Conservation (phyloP, 2,113 vertebrate genomes). For the Ovibos moschatus region DNA sequence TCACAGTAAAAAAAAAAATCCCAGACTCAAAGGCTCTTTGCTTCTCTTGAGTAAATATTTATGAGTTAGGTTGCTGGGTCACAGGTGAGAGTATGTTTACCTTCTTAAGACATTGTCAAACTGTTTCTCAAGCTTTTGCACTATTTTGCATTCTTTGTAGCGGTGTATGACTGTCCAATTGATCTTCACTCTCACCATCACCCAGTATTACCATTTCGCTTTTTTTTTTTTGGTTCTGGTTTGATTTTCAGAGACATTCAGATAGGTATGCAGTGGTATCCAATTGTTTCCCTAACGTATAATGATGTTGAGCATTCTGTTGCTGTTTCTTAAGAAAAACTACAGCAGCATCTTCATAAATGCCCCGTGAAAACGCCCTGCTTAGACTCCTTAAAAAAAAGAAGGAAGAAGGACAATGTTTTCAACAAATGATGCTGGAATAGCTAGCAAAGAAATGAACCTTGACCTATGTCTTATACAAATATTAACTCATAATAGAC, state of each 20-base stretch:
- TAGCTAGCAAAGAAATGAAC: not conserved
- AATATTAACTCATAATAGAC: not conserved
- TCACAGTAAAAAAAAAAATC: not conserved
- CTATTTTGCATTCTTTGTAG: not conserved
- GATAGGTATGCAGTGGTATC: too few relatives aligned
- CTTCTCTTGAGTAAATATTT: not conserved
- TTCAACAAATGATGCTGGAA: not conserved
- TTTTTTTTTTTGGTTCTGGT: not conserved
- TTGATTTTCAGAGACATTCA: not conserved
- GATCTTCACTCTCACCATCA: not conserved
- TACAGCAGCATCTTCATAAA: not conserved
- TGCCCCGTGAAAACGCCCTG: not conserved
- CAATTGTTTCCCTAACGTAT: not conserved
- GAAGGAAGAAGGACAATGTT: not conserved
- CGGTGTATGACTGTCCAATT: not conserved
- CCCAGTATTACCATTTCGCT: not conserved
- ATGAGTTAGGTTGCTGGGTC: not conserved
- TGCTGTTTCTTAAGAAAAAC: not conserved
- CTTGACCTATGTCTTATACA: not conserved
- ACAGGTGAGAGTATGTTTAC: not conserved
- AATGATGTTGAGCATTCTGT: not conserved
- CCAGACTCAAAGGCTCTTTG: not conserved
- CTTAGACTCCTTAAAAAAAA: not conserved
- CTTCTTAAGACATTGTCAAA: not conserved
- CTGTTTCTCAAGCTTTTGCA: not conserved